phyloP scores from a whole-genome alignment of 2,797 vertebrate genomes.

The Lemur catta region DNA sequence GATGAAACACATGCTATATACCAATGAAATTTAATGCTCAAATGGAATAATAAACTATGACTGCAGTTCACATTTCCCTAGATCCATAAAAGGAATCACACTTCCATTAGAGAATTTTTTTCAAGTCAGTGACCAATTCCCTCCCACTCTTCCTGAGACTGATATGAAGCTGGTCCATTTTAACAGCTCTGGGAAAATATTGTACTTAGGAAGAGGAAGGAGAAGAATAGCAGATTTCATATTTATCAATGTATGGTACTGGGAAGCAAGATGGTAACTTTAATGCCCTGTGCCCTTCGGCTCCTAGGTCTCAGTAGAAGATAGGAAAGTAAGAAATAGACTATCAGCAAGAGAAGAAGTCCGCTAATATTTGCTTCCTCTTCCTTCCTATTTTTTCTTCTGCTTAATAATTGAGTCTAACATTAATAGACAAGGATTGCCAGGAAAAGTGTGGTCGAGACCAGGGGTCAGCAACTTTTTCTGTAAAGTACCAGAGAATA shows the following conservation, averaged over 20 bases:
- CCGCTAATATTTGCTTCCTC: neutral
- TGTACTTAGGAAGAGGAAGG: neutral
- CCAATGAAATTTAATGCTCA: neutral
- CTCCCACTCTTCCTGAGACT: neutral
- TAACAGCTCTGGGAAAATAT: neutral
- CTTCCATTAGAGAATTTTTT: neutral
- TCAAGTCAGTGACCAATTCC: neutral
- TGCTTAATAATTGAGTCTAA: neutral
- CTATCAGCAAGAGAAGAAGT: neutral
- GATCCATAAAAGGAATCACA: neutral
- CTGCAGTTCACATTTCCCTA: neutral
- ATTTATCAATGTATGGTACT: neutral
- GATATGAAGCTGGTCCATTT: neutral
- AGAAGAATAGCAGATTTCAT: neutral
- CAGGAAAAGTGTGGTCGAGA: neutral
- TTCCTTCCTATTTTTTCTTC: neutral
- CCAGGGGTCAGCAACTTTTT: neutral
- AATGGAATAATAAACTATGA: neutral
- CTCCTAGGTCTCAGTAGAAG: neutral
- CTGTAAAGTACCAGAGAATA: neutral
- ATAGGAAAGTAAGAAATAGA: neutral
- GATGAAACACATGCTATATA: neutral
- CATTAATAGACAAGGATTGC: neutral
- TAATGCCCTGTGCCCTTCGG: neutral
- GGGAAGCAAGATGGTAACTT: neutral